Base-by-base conservation (phyloP, 1,140 invertebrate genomes). In the Watersipora subatra region DNA sequence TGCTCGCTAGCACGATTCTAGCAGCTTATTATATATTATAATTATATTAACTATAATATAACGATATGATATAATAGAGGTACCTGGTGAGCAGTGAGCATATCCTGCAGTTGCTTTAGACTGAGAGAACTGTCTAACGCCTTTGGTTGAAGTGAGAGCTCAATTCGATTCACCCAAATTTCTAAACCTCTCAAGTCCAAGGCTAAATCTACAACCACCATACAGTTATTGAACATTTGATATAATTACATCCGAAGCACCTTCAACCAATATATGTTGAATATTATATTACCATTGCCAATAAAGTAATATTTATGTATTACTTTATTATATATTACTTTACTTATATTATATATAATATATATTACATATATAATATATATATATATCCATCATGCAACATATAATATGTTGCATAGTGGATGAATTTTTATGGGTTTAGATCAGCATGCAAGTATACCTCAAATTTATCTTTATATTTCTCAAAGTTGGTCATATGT, bases 151-250 rank as follows among this genome's bases (percentile, higher is more conserved):
- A 82, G 61, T 20, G 70, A 58, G 34, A 65, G 58, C 70, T 81
- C 77, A 80, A 87, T 85, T 63, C 84, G 82, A 71, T 84, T 82
- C 58, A 88, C 80, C 87, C 87, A 88, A 63, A 83, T 83, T 17
- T 84, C 78, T 57, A 91, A 78, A 73, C 86, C 57, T 19, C 68
- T 64, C 57, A 76, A 62, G 63, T 76, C 75, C 59, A 65, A 61
- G 58, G 73, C 69, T 62, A 76, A 64, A 66, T 75, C 75, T 75
- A 57, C 24, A 63, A 66, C 30, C 27, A 66, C 28, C 24, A 20
- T 17, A 19, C 26, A 63, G 20, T n/a, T 20, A 64, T 63, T 19
- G 19, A n/a, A 17, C 26, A 19, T 20, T 17, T 20, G 46, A 19
- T 20, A 20, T 19, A 26, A 46, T n/a, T 20, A 55, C 26, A n/a